Evolutionary conservation across 37 sponge, comb jelly and placozoan genomes (phyloP).

Genomic region (Oscarella lobularis): DNA sequence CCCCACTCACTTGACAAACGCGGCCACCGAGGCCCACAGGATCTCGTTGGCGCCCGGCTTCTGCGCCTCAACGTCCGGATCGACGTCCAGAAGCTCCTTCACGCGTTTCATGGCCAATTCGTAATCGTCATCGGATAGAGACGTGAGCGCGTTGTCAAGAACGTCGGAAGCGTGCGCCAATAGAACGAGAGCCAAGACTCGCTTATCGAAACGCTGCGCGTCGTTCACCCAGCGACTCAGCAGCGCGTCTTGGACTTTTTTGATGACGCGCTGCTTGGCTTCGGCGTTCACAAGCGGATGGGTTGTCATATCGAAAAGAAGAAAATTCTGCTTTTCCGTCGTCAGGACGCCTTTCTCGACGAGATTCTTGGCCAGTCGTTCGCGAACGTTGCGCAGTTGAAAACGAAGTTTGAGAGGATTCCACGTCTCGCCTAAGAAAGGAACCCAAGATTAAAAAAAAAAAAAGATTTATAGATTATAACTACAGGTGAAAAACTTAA

Average conservation of each 20-base stretch:
- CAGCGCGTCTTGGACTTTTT: slow-evolving; percentile 87
- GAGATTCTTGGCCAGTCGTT: slow-evolving; percentile 95
- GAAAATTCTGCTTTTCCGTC: slow-evolving; percentile 97
- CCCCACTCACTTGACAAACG: slow-evolving; percentile 67
- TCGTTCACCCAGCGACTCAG: slow-evolving; percentile 91
- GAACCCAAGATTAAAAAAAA: no score
- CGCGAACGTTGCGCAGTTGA: slow-evolving; percentile 92
- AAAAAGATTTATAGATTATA: no score
- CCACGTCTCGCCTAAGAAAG: slow-evolving; percentile 99
- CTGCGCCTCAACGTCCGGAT: slow-evolving; percentile 82
- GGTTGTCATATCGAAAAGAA: slow-evolving; percentile 98
- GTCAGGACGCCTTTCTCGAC: slow-evolving; percentile 97
- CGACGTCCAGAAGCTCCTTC: slow-evolving; percentile 69
- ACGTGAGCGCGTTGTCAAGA: slow-evolving; percentile 88
- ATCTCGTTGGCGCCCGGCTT: slow-evolving; percentile 52
- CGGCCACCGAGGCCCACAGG: slow-evolving; percentile 84
- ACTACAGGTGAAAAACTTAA: no score
- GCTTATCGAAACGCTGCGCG: slow-evolving; percentile 76
- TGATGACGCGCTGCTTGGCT: slow-evolving; percentile 76
- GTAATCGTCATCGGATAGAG: slow-evolving; percentile 91
- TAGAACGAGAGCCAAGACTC: slow-evolving; percentile 70
- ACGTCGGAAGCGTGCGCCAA: slow-evolving; percentile 94
- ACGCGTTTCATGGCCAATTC: slow-evolving; percentile 96
- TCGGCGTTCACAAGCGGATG: slow-evolving; percentile 87
- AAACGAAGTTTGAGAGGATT: slow-evolving; percentile 93